Percentiles rank a stretch among this genome's conserved stretches.
These are phyloP conservation scores for Copsychus sechellarum DNA, from an alignment of 2,113 vertebrate genomes.

Conservation along the genomic window DNA sequence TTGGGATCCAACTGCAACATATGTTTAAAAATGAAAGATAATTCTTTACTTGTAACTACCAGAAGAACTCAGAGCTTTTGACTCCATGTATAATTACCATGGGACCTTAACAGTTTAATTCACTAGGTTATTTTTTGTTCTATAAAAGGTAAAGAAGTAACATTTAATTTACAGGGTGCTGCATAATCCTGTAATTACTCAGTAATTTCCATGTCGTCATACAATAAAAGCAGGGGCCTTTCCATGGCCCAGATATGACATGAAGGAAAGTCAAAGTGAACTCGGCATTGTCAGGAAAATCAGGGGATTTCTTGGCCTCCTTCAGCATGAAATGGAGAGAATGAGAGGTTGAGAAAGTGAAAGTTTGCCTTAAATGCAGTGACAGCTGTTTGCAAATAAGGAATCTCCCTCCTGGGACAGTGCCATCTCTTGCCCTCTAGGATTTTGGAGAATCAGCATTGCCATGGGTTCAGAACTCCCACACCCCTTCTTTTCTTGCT, in stretches of 20 bases:
- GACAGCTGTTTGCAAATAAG: neutral
- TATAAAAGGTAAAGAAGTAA: constrained; percentile 77
- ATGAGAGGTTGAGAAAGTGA: neutral
- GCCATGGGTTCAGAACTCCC: neutral
- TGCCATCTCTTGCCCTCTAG: neutral
- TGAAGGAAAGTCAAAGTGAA: constrained; percentile 37
- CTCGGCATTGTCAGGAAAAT: neutral
- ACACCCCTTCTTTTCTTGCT: neutral
- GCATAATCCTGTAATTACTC: constrained; percentile 78
- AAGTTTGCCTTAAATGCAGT: neutral
- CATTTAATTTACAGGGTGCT: constrained; percentile 75
- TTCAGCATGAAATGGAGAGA: neutral
- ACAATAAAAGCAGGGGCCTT: constrained; percentile 49
- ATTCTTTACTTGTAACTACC: constrained; percentile 72
- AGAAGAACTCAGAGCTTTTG: constrained; percentile 73
- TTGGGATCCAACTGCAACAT: constrained; percentile 42
- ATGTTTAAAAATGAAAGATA: constrained; percentile 72
- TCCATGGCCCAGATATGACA: constrained; percentile 50
- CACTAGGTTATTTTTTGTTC: constrained; percentile 72
- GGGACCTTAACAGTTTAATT: constrained; percentile 75
- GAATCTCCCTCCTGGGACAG: neutral
- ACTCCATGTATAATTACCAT: constrained; percentile 70
- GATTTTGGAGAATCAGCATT: neutral
- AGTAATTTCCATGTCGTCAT: constrained; percentile 61
- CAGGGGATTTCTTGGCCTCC: neutral